Conservation (phyloP, 2,113 vertebrate genomes). For the Cyrtonyx montezumae region DNA sequence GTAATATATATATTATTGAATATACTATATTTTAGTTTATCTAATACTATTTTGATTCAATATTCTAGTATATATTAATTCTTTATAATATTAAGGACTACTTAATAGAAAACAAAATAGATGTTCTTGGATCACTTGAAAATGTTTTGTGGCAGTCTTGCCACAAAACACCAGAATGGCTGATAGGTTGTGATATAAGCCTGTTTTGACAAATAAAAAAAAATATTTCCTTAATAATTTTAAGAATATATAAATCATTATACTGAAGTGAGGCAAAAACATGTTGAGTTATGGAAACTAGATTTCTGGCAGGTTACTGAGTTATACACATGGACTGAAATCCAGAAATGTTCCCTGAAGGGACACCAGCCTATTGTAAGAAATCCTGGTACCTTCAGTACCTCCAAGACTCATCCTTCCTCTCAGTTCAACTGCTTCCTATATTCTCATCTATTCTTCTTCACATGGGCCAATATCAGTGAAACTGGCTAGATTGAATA, state of each 20-base stretch:
- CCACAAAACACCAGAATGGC: background rate
- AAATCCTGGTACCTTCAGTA: background rate
- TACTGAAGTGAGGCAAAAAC: background rate
- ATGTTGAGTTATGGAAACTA: background rate
- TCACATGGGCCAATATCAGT: fast-evolving
- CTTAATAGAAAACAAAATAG: background rate
- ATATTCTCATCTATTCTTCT: background rate
- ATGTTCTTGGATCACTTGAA: background rate
- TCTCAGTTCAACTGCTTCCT: background rate
- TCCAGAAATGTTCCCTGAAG: background rate
- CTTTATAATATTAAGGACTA: background rate
- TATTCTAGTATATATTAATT: background rate
- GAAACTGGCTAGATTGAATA: background rate
- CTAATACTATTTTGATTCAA: background rate
- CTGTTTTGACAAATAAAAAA: background rate
- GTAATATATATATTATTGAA: too few species aligned
- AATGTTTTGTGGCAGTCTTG: too few species aligned
- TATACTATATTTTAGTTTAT: background rate
- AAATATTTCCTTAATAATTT: background rate
- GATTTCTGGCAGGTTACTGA: background rate
- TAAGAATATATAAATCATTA: background rate
- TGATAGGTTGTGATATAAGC: background rate
- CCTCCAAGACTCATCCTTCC: background rate
- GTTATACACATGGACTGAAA: background rate
- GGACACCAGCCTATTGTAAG: background rate